phyloP scores from a whole-genome alignment of 2,113 vertebrate genomes.

The Muntiacus reevesi region DNA sequence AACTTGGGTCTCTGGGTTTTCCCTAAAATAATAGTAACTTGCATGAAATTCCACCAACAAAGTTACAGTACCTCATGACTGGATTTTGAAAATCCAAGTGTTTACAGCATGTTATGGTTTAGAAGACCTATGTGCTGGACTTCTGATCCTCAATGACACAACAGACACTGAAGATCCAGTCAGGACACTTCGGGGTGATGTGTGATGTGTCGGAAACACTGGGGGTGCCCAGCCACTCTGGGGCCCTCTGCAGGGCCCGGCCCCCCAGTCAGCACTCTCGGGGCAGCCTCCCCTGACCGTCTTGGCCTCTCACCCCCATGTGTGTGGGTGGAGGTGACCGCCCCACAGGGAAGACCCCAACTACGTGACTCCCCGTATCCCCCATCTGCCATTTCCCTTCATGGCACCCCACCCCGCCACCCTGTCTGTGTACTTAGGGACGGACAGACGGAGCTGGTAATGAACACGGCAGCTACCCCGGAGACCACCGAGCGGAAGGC shows the following conservation, averaged over 20 bases:
- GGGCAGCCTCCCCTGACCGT: background rate
- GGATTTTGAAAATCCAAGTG: background rate
- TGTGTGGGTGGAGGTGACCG: background rate
- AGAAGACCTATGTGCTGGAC: background rate
- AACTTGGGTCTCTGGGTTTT: background rate
- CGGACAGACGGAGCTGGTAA: rapidly evolving
- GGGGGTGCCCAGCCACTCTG: rapidly evolving
- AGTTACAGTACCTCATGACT: rapidly evolving
- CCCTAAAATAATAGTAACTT: background rate
- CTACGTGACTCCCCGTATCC: rapidly evolving
- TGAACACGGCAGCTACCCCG: rapidly evolving
- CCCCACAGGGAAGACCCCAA: rapidly evolving
- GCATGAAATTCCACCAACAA: background rate
- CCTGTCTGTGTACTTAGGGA: rapidly evolving
- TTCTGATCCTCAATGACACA: background rate
- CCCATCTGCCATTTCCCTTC: rapidly evolving
- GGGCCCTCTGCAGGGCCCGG: background rate
- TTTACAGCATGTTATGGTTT: no score
- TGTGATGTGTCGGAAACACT: rapidly evolving
- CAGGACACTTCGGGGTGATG: background rate
- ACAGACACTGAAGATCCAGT: rapidly evolving
- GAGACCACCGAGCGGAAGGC: rapidly evolving
- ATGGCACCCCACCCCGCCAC: rapidly evolving
- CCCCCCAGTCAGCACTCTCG: rapidly evolving
- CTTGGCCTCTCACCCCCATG: background rate